Evolutionary conservation across 2,888 invertebrate genomes (phyloP).

Genomic region (Lissonota sp.): DNA sequence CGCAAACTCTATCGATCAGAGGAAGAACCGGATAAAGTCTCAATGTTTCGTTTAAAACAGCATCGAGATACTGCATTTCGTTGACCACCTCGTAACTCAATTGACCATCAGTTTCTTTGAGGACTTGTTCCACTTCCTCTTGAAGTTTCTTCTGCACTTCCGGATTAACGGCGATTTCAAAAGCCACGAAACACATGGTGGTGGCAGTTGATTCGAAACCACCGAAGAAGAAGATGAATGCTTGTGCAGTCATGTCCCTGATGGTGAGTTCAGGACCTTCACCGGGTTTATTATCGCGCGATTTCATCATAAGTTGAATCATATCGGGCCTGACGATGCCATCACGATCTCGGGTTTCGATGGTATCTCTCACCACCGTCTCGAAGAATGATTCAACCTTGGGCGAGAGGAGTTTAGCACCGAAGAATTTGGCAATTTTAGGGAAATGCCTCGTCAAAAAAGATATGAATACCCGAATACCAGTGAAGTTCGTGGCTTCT

Average conservation of each 20-base stretch:
- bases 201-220: slow-evolving; percentile 70
- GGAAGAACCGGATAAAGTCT: slow-evolving; percentile 80
- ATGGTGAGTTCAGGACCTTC: slow-evolving; percentile 34
- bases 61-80: slow-evolving; percentile 65
- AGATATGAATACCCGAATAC: slow-evolving; percentile 24
- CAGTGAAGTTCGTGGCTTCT: slow-evolving; percentile 36
- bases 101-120: slow-evolving; percentile 48
- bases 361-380: slow-evolving; percentile 27
- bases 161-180: slow-evolving; percentile 65
- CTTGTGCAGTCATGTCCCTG: slow-evolving; percentile 71
- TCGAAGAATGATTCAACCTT: slow-evolving; percentile 38
- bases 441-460: slow-evolving; percentile 24
- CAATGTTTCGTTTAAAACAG: slow-evolving; percentile 62
- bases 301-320: slow-evolving; percentile 84
- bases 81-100: slow-evolving; percentile 61
- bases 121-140: slow-evolving; percentile 68
- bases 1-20: slow-evolving; percentile 84
- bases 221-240: no score
- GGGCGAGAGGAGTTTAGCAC: slow-evolving; percentile 11
- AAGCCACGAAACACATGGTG: slow-evolving; percentile 65
- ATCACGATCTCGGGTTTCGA: slow-evolving; percentile 42
- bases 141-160: slow-evolving; percentile 69
- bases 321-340: slow-evolving; percentile 15
- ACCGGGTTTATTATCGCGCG: slow-evolving; percentile 60
- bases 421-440: slow-evolving; percentile 4